Evolutionary conservation across 2,113 vertebrate genomes (phyloP).

Genomic region (Hippotragus niger): DNA sequence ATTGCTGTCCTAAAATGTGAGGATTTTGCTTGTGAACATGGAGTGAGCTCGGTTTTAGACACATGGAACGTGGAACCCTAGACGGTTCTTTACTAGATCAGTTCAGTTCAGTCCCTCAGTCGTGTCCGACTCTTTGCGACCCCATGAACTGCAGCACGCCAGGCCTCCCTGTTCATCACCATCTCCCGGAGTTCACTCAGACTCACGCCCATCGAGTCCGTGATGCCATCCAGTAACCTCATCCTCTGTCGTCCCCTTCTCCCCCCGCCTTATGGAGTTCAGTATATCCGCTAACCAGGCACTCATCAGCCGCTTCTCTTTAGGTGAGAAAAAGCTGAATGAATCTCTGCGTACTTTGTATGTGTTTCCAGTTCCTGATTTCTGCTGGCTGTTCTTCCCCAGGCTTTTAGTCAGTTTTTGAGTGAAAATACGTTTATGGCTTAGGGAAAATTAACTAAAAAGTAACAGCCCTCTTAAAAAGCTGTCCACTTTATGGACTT

Average conservation of each 20-base stretch:
- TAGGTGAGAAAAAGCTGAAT: neutral
- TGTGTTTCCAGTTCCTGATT: neutral
- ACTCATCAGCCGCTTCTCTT: neutral
- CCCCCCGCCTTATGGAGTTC: neutral
- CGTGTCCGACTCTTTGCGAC: neutral
- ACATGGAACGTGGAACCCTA: neutral
- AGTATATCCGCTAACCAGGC: neutral
- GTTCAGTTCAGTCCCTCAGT: neutral
- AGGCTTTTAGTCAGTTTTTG: neutral
- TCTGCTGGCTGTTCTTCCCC: neutral
- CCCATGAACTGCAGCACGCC: neutral
- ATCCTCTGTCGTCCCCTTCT: neutral
- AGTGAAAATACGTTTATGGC: neutral
- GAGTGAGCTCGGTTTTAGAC: neutral
- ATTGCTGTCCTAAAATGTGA: neutral
- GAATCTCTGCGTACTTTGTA: neutral
- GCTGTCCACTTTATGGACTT: neutral
- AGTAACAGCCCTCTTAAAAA: neutral
- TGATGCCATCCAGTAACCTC: neutral
- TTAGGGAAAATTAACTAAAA: slow-evolving; percentile 14
- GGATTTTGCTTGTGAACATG: neutral
- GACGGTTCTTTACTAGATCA: neutral
- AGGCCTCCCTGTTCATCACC: neutral
- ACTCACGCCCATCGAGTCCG: neutral
- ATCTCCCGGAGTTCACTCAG: neutral